Conservation (phyloP, 2,888 invertebrate genomes). For the Limnephilus marmoratus region DNA sequence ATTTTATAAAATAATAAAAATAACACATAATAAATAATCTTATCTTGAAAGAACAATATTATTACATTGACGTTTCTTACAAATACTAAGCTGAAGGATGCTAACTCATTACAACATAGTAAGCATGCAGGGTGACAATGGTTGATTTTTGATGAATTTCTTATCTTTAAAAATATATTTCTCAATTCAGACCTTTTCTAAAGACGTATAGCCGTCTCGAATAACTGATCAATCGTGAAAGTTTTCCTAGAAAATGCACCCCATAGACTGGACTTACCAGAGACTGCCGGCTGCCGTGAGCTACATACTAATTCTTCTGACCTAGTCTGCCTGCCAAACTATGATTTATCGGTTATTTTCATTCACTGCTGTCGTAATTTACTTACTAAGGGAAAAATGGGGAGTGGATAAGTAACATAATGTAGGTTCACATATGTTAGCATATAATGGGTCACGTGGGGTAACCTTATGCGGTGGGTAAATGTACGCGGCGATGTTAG, state of each 20-base stretch:
- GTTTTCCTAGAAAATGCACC: constrained; percentile 3
- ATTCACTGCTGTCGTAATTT: background rate
- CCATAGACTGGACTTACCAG: background rate
- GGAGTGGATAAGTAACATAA: background rate
- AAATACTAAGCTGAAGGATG: too few species aligned
- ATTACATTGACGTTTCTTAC: too few species aligned
- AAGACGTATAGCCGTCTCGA: background rate
- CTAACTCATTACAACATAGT: too few species aligned
- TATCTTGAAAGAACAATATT: too few species aligned
- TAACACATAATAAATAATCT: too few species aligned
- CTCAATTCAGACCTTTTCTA: background rate
- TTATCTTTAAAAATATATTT: background rate
- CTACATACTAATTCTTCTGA: background rate
- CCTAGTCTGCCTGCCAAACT: background rate
- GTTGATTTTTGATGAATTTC: too few species aligned
- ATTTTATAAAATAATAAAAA: too few species aligned
- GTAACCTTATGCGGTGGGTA: too few species aligned
- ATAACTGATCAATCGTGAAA: constrained; percentile 22
- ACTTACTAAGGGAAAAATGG: background rate
- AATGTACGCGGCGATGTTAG: too few species aligned
- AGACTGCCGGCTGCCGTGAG: background rate
- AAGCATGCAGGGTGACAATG: too few species aligned
- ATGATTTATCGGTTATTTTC: background rate
- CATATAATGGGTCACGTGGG: background rate
- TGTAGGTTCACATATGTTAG: background rate